Evolutionary conservation across 2,888 invertebrate species (phyloP).

Genomic region (Plutella xylostella): DNA sequence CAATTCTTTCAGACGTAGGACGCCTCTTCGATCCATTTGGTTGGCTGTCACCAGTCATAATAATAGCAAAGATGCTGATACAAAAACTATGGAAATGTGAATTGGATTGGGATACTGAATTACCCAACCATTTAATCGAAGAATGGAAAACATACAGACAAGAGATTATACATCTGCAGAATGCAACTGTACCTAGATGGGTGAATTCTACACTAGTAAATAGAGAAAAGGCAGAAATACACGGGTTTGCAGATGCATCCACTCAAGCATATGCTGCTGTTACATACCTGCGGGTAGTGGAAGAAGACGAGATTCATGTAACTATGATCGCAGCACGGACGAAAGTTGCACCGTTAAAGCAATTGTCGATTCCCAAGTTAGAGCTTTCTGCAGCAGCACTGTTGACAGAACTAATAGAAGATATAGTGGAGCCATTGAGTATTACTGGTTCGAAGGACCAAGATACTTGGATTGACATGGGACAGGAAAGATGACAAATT

Average conservation of each 20-base stretch:
- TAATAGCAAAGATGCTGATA: conserved; percentile 14
- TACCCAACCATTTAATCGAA: conserved; percentile 9
- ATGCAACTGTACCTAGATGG: not conserved
- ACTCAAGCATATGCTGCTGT: conserved; percentile 8
- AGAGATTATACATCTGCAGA: not conserved
- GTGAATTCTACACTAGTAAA: not conserved
- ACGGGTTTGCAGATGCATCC: conserved; percentile 12
- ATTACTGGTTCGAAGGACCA: no score
- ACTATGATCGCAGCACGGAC: conserved; percentile 8
- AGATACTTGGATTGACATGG: no score
- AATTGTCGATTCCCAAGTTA: conserved; percentile 5
- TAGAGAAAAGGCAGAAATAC: conserved; percentile 1
- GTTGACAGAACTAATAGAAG: not conserved
- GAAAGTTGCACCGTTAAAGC: conserved; percentile 8
- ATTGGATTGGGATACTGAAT: conserved; percentile 17
- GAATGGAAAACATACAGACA: conserved; percentile 12
- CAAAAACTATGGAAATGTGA: not conserved
- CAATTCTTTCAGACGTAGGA: conserved; percentile 13
- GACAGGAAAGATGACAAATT: no score
- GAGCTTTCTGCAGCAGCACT: conserved; percentile 3
- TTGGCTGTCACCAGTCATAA: conserved; percentile 16
- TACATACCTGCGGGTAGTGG: conserved; percentile 4
- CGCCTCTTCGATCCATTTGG: conserved; percentile 18
- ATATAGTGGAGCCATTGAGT: not conserved
- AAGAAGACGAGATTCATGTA: conserved; percentile 3